Base-by-base conservation (phyloP, 2,888 invertebrate species). In the Cantharis rufa region DNA sequence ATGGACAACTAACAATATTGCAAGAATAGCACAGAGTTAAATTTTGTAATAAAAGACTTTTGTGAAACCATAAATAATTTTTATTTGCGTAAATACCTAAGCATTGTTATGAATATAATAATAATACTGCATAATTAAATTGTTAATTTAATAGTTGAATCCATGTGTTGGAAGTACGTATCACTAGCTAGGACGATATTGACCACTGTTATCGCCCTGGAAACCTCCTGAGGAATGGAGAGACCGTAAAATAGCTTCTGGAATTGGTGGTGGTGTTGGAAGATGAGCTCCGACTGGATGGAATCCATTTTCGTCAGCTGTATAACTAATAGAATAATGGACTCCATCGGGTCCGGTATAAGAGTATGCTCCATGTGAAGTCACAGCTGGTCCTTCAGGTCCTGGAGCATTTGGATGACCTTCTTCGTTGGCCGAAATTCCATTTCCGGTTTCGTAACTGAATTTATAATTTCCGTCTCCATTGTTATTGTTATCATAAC, bases 391-490 rank as follows among this genome's bases (percentile, higher is more conserved):
- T 70, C 81, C 76, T 76, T 75, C 78, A 4, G 78, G 76, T 69
- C 75, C 81, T 48, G 78, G 76, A 15, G 75, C 78, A n/a, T 73
- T 79, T 64, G 83, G 82, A 79, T 81, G 84, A 63, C 89, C 90
- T 32, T 86, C 84, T 84, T 90, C 90, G 84, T 91, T 90, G 1
- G 90, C 91, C 81, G 89, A 90, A 80, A 92, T 93, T 71, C 92
- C 92, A 84, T 93, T 92, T 81, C 91, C 92, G 79, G 93, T 92
- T 82, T 92, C 92, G 84, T 90, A 93, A 16, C 69, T 78, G 87
- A 90, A 93, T 79, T 90, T 90, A 84, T 93, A 93, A 83, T 89
- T 91, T 70, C 92, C 92, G 82, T 92, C 92, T 62, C 92, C 92
- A 82, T 91, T 91, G 85, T 92, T 92, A 32, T 89, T 89, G 80